Conservation (phyloP, 2,797 vertebrate species). For the Rhinichthys osculus region DNA sequence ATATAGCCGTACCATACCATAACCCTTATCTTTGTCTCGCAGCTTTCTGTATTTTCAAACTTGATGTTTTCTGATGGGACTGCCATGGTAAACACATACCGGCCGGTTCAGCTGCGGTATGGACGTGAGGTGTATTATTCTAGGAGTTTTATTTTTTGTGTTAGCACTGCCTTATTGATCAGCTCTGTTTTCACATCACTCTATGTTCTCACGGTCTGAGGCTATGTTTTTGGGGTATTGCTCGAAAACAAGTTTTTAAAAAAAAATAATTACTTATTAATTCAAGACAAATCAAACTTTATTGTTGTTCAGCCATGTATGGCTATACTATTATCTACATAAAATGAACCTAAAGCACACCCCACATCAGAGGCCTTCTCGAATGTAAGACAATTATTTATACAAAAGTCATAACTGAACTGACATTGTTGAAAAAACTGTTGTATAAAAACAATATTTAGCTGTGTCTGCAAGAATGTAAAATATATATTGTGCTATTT, state of each 20-base stretch:
- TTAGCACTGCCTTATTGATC: slow-evolving; percentile 57
- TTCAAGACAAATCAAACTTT: neutral
- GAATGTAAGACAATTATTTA: neutral
- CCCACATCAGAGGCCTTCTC: neutral
- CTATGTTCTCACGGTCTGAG: slow-evolving; percentile 12
- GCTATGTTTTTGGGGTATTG: neutral
- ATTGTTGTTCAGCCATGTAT: neutral
- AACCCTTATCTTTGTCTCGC: slow-evolving; percentile 20
- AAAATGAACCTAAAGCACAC: neutral
- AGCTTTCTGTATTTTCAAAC: slow-evolving; percentile 77
- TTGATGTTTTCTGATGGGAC: slow-evolving; percentile 62
- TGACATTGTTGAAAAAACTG: neutral
- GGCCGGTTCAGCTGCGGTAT: slow-evolving; percentile 73
- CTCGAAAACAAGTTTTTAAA: neutral
- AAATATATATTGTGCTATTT: neutral
- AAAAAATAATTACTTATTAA: neutral
- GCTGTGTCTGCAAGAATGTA: neutral
- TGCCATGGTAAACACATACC: slow-evolving; percentile 77
- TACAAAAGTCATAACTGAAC: neutral
- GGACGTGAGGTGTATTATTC: slow-evolving; percentile 78
- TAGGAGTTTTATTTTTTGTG: slow-evolving; percentile 45
- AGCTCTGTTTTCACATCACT: slow-evolving; percentile 59
- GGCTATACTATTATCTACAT: neutral
- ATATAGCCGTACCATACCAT: too few species aligned
- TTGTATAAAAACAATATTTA: neutral